phyloP scores from a whole-genome alignment of 2,888 invertebrate genomes.

The Homarus gammarus region DNA sequence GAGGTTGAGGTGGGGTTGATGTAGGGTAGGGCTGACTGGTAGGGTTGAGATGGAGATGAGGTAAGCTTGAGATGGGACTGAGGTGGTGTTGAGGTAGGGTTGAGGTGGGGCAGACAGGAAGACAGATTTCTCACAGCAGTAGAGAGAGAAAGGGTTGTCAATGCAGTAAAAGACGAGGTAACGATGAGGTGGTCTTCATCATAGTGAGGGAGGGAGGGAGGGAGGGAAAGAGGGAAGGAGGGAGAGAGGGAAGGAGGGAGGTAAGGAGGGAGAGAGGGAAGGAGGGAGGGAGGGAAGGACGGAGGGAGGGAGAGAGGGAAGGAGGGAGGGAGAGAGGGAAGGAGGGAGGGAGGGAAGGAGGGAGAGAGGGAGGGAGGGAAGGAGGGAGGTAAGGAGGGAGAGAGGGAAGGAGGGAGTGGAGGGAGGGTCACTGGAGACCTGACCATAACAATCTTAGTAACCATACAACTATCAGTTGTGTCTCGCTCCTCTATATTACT shows the following conservation, averaged over 20 bases:
- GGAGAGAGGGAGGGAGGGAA: no score
- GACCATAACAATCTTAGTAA: no score
- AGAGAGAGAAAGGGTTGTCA: no score
- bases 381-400: no score
- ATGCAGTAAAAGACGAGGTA: no score
- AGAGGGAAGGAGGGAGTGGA: no score
- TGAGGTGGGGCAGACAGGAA: background rate
- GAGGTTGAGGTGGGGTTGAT: background rate
- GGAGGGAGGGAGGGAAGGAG: no score
- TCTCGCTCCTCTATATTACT: no score
- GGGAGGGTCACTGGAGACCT: no score
- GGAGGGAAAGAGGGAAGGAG: background rate
- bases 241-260: background rate
- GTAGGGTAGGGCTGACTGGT: background rate
- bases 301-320: background rate
- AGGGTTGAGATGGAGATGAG: background rate
- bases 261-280: background rate
- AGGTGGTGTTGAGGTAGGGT: background rate
- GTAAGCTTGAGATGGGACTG: background rate
- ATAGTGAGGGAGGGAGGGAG: background rate
- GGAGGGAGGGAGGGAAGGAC: background rate
- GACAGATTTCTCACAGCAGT: background rate
- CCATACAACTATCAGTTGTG: no score
- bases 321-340: no score
- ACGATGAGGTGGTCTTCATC: no score